Evolutionary conservation across 2,888 invertebrate genomes (phyloP).

Genomic region (Scaptomyza reducta): DNA sequence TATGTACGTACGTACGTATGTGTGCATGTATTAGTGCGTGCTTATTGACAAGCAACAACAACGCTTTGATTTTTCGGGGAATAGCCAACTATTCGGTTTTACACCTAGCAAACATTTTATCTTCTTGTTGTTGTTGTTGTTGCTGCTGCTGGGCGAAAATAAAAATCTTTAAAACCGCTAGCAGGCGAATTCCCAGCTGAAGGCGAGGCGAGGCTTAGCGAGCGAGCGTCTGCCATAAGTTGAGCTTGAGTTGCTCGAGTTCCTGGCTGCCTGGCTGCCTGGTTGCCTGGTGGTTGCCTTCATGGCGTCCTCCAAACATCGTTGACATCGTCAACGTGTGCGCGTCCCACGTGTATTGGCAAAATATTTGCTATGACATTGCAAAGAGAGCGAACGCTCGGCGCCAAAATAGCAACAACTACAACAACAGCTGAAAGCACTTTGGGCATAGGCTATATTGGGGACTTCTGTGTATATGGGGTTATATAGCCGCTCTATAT

Average conservation of each 20-base stretch:
- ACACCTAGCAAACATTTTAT: conserved; percentile 43
- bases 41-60: conserved; percentile 48
- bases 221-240: conserved; percentile 51
- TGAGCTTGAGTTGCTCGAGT: conserved; percentile 23
- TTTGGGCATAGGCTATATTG: conserved; percentile 67
- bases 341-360: conserved; percentile 73
- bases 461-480: conserved; percentile 15
- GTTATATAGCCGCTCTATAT: conserved; percentile 8
- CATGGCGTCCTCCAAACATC: conserved; percentile 22
- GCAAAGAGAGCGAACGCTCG: conserved; percentile 63
- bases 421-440: conserved; percentile 50
- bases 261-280: not conserved
- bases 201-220: conserved; percentile 54
- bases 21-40: conserved; percentile 37
- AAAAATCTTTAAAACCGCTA: conserved; percentile 49
- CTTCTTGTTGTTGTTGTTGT: too few species aligned
- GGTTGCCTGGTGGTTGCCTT: not conserved
- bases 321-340: conserved; percentile 69
- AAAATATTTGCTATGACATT: conserved; percentile 79
- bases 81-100: conserved; percentile 39
- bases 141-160: conserved; percentile 27
- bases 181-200: conserved; percentile 52
- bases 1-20: conserved; percentile 10
- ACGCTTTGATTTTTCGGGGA: conserved; percentile 41
- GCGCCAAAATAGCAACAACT: conserved; percentile 66